phyloP scores from a whole-genome alignment of 1,140 invertebrate species.

The Meteorus sp. region DNA sequence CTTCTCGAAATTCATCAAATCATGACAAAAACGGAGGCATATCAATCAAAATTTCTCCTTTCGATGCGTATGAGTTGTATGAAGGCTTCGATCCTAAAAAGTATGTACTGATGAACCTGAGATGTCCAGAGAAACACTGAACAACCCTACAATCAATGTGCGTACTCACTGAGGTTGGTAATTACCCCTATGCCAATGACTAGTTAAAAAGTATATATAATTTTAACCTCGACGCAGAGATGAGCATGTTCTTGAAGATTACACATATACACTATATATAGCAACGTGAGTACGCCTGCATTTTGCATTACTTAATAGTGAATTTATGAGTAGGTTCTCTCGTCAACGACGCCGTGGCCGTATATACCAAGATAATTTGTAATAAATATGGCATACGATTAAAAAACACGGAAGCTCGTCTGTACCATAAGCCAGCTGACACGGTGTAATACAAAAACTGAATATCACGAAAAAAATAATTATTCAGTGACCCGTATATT shows the following conservation, averaged over 20 bases:
- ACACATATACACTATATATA: conserved; percentile 14
- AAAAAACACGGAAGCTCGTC: conserved; percentile 14
- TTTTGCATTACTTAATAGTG: conserved; percentile 35
- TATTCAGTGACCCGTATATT: no score
- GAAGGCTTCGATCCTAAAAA: background rate
- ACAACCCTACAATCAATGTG: conserved; percentile 31
- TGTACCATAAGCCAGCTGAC: background rate
- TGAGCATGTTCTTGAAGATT: no score
- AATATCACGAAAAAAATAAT: no score
- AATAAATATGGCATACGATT: conserved; percentile 12
- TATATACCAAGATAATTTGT: conserved; percentile 5
- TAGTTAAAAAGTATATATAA: no score
- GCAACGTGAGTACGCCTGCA: background rate
- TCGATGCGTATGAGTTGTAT: conserved; percentile 2
- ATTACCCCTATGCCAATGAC: conserved; percentile 33
- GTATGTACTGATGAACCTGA: background rate
- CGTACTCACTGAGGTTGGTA: conserved; percentile 31
- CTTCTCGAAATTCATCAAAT: background rate
- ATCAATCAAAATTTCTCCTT: no score
- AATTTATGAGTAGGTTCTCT: conserved; percentile 36
- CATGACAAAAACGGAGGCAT: no score
- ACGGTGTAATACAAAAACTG: no score
- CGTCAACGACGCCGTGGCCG: conserved; percentile 19
- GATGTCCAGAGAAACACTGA: conserved; percentile 28
- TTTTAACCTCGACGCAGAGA: no score